phyloP scores from a whole-genome alignment of 2,888 invertebrate species.

The Drosophila stalkeri region DNA sequence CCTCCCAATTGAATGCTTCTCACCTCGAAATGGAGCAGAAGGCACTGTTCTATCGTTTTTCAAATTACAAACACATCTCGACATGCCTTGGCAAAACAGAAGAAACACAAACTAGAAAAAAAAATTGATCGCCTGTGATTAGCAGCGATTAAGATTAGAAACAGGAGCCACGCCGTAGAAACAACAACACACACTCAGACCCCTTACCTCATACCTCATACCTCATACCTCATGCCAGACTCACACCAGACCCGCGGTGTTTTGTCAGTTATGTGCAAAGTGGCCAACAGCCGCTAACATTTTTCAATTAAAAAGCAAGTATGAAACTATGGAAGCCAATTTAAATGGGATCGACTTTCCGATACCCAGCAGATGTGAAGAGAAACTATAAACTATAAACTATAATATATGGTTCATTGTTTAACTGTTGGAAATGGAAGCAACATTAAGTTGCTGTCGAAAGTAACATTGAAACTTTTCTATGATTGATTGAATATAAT shows the following conservation, averaged over 20 bases:
- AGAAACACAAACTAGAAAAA: conserved; percentile 15
- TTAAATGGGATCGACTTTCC: conserved; percentile 43
- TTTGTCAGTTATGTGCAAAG: conserved; percentile 78
- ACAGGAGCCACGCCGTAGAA: conserved; percentile 35
- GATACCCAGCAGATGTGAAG: conserved; percentile 32
- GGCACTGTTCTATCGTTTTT: conserved; percentile 68
- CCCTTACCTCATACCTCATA: not conserved
- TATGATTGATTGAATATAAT: not conserved
- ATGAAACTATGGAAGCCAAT: conserved; percentile 30
- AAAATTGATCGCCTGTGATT: conserved; percentile 79
- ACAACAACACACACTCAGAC: conserved; percentile 21
- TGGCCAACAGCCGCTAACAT: conserved; percentile 79
- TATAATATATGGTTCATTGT: not conserved
- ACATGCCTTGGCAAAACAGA: conserved; percentile 22
- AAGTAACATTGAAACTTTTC: not conserved
- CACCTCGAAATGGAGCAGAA: conserved; percentile 75
- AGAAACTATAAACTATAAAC: not conserved
- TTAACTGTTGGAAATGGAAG: not conserved
- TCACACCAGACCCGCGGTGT: conserved; percentile 72
- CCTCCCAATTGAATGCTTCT: conserved; percentile 75
- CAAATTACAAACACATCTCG: conserved; percentile 69
- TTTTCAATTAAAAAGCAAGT: conserved; percentile 74
- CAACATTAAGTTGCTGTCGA: no score
- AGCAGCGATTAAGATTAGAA: conserved; percentile 78
- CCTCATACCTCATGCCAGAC: conserved; percentile 26